Percentiles rank a stretch among this genome's conserved stretches.
phyloP scores from a whole-genome alignment of 2,888 invertebrate species.

The Drosophila pseudotakahashii region DNA sequence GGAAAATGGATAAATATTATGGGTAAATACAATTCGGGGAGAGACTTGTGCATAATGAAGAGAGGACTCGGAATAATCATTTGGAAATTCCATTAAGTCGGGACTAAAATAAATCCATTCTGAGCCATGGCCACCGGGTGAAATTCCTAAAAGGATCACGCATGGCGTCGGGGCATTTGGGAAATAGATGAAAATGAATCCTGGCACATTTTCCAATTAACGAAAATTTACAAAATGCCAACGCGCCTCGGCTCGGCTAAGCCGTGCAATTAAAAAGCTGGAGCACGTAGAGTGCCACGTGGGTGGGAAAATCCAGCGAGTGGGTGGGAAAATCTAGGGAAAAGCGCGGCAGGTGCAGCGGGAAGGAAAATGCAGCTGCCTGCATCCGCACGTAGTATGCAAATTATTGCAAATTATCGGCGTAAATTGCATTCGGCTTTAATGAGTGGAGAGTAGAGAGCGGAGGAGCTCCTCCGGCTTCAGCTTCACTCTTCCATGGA shows the following conservation, averaged over 20 bases:
- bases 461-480: not conserved
- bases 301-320: not conserved
- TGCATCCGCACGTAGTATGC: constrained; percentile 71
- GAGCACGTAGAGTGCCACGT: constrained; percentile 49
- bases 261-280: constrained; percentile 65
- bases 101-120: constrained; percentile 17
- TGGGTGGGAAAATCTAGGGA: not conserved
- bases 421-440: constrained; percentile 59
- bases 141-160: not conserved
- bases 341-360: constrained; percentile 3
- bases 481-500: no score
- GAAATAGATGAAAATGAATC: constrained; percentile 44
- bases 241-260: constrained; percentile 43
- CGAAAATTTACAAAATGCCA: constrained; percentile 64
- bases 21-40: constrained; percentile 24
- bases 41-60: constrained; percentile 38
- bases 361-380: not conserved
- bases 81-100: constrained; percentile 25
- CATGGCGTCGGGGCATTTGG: constrained; percentile 4
- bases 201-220: constrained; percentile 69
- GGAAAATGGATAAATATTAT: constrained; percentile 36
- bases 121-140: constrained; percentile 2
- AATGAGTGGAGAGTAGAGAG: constrained; percentile 54
- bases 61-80: constrained; percentile 1
- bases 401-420: constrained; percentile 75